These are phyloP conservation scores for Eledone cirrhosa DNA, from an alignment of 2,888 invertebrate species.

Conservation along the genomic window DNA sequence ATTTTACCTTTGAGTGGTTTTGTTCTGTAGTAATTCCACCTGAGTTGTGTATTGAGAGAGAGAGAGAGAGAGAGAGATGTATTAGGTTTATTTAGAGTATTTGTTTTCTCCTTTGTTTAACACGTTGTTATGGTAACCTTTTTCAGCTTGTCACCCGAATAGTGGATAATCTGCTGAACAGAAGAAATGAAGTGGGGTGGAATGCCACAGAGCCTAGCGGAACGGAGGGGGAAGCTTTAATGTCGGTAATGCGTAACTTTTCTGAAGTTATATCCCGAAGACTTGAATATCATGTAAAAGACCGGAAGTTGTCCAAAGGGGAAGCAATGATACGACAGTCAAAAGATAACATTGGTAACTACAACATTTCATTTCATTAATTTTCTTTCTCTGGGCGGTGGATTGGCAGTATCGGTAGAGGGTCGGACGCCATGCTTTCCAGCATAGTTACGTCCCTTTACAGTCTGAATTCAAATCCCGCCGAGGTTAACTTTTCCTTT, in stretches of 20 bases:
- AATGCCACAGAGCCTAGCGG: constrained; percentile 61
- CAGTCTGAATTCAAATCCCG: no score
- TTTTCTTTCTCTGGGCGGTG: background rate
- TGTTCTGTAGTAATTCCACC: no score
- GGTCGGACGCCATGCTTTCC: no score
- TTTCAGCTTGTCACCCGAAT: constrained; percentile 48
- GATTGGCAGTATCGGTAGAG: no score
- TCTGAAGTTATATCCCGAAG: constrained; percentile 52
- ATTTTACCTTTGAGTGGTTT: no score
- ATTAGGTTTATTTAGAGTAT: no score
- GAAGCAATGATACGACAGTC: constrained; percentile 44
- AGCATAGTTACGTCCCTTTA: no score
- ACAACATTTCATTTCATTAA: background rate
- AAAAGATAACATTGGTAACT: constrained; percentile 47
- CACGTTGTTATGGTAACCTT: background rate
- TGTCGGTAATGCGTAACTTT: constrained; percentile 56
- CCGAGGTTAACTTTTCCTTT: no score
- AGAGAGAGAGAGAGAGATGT: no score
- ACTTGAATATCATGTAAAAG: constrained; percentile 54
- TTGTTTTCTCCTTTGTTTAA: background rate
- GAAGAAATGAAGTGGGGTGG: constrained; percentile 61
- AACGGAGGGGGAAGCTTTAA: constrained; percentile 59
- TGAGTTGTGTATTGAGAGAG: no score
- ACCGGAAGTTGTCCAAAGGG: constrained; percentile 40
- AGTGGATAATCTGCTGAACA: constrained; percentile 53